Evolutionary conservation across 2,888 invertebrate species (phyloP).

Genomic region (Capitulum mitella): DNA sequence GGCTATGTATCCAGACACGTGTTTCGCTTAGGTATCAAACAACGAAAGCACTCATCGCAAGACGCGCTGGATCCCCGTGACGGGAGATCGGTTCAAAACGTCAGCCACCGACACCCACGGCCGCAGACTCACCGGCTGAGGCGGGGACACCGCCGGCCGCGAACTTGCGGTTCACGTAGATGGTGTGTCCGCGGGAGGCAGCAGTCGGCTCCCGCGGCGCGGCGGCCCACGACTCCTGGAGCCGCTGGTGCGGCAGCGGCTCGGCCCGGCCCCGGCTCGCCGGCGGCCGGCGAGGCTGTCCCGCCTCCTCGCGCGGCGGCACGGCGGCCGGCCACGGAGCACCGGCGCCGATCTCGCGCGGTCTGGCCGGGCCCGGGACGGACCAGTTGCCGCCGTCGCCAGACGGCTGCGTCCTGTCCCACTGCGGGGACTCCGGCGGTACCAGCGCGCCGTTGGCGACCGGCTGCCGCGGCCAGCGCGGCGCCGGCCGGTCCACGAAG

Average conservation of each 20-base stretch:
- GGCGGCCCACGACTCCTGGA: background rate
- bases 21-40: background rate
- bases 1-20: background rate
- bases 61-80: background rate
- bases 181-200: background rate
- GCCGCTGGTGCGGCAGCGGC: background rate
- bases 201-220: too few relatives aligned
- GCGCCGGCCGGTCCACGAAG: background rate
- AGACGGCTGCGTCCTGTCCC: background rate
- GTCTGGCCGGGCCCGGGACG: background rate
- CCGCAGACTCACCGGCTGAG: background rate
- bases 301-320: background rate
- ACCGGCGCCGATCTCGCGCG: background rate
- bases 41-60: background rate
- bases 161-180: slow-evolving; percentile 9
- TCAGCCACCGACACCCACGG: too few relatives aligned
- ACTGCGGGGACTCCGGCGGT: background rate
- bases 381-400: background rate
- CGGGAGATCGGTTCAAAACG: too few relatives aligned
- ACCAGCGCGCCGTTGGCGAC: background rate
- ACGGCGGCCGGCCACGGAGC: background rate
- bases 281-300: background rate
- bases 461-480: background rate
- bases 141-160: background rate
- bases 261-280: background rate